These are phyloP conservation scores for Psittacus erithacus DNA, from an alignment of 2,113 vertebrate species.

Conservation along the genomic window DNA sequence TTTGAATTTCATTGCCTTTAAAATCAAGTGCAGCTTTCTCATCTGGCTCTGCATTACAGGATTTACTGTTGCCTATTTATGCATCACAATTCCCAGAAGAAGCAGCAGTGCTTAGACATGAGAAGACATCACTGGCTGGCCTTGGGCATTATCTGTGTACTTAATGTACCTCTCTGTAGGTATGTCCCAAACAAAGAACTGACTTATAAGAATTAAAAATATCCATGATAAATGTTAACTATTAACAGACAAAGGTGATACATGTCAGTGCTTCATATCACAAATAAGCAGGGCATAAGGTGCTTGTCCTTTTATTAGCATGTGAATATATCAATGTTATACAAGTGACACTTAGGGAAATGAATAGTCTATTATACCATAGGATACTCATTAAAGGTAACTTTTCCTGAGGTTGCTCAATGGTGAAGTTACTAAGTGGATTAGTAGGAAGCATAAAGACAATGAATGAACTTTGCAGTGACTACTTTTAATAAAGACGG, in stretches of 20 bases:
- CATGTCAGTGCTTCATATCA: neutral
- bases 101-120: neutral
- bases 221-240: slow-evolving; percentile 3
- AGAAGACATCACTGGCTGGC: neutral
- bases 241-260: neutral
- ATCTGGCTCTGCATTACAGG: neutral
- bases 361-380: slow-evolving; percentile 15
- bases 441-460: slow-evolving; percentile 32
- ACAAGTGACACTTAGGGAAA: slow-evolving; percentile 48
- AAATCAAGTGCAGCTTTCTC: neutral
- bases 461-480: slow-evolving; percentile 37
- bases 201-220: slow-evolving; percentile 1
- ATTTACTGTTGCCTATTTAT: neutral
- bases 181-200: neutral
- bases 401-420: neutral
- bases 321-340: slow-evolving; percentile 41
- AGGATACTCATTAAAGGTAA: slow-evolving; percentile 41
- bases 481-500: slow-evolving; percentile 22
- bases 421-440: slow-evolving; percentile 28
- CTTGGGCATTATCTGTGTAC: neutral
- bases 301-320: neutral
- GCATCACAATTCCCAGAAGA: neutral
- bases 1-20: neutral
- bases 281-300: neutral
- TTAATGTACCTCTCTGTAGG: neutral